These are phyloP conservation scores for Trissonchulus sp. DNA, from an alignment of 2,888 invertebrate species.

Conservation along the genomic window DNA sequence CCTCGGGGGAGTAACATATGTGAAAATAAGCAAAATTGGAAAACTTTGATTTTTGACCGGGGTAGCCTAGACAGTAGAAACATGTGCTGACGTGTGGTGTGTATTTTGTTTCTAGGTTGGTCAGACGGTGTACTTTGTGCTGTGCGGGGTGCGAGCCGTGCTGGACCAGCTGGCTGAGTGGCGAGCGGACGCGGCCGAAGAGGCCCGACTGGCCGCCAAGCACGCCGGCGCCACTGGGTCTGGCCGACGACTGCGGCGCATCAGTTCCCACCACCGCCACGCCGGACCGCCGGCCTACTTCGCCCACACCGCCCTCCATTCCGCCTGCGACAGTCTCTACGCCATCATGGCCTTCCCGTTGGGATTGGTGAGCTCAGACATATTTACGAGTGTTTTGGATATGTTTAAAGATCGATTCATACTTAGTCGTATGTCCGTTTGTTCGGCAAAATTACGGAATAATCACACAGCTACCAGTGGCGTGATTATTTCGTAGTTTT, in stretches of 20 bases:
- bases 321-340: constrained; percentile 42
- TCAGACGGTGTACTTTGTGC: constrained; percentile 38
- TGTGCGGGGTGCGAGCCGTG: constrained; percentile 40
- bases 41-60: too few species aligned
- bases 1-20: too few species aligned
- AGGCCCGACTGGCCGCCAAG: too few species aligned
- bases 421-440: too few species aligned
- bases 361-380: constrained; percentile 42
- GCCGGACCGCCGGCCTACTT: constrained; percentile 38
- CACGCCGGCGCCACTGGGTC: too few species aligned
- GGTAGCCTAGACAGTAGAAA: background rate
- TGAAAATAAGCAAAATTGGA: too few species aligned
- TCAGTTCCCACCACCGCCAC: too few species aligned
- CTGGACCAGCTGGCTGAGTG: constrained; percentile 37
- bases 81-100: background rate
- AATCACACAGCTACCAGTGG: too few species aligned
- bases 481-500: too few species aligned
- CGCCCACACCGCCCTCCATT: constrained; percentile 38
- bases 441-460: too few species aligned
- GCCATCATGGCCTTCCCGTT: constrained; percentile 43
- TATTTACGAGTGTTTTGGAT: background rate
- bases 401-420: background rate
- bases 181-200: constrained; percentile 3
- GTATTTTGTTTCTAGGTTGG: background rate
- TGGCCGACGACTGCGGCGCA: constrained; percentile 13